Conservation (phyloP, 2,888 invertebrate species). For the Synergus itoensis region DNA sequence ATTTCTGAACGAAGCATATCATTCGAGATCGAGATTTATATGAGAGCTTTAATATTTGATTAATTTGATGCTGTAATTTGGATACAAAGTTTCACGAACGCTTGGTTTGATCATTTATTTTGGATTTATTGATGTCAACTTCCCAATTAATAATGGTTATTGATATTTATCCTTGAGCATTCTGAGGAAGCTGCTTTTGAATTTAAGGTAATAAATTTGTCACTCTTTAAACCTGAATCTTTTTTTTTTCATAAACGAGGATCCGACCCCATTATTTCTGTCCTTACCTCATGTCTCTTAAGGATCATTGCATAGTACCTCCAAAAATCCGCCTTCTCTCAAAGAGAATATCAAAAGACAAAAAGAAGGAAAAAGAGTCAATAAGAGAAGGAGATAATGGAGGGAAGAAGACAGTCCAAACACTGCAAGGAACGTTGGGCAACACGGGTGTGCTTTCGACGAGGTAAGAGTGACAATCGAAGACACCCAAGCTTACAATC, state of each 20-base stretch:
- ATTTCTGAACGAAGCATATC: too few species aligned
- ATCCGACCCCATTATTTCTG: not conserved
- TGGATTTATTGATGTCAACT: not conserved
- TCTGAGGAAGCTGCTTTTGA: not conserved
- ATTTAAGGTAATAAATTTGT: not conserved
- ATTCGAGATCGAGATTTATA: not conserved
- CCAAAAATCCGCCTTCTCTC: slow-evolving; percentile 5
- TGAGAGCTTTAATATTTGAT: not conserved
- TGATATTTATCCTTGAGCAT: not conserved
- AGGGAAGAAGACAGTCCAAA: not conserved
- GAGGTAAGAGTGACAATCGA: slow-evolving; percentile 36
- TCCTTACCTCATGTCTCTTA: not conserved
- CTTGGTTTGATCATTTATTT: not conserved
- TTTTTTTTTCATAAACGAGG: too few species aligned
- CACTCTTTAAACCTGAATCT: too few species aligned
- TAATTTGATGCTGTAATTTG: not conserved
- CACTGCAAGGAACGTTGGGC: not conserved
- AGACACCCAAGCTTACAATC: slow-evolving; percentile 27
- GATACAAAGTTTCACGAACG: not conserved
- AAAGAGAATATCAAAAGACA: slow-evolving; percentile 22
- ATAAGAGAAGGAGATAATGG: slow-evolving; percentile 16
- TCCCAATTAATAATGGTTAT: not conserved
- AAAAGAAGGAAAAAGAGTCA: slow-evolving; percentile 1
- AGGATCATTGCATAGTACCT: slow-evolving; percentile 19
- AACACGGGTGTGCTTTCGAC: not conserved